A percentile compares a stretch with the other conserved stretches of the same genome.
These are phyloP conservation scores for Sebastiscus tertius DNA, from an alignment of 2,797 vertebrate genomes.

Conservation along the genomic window DNA sequence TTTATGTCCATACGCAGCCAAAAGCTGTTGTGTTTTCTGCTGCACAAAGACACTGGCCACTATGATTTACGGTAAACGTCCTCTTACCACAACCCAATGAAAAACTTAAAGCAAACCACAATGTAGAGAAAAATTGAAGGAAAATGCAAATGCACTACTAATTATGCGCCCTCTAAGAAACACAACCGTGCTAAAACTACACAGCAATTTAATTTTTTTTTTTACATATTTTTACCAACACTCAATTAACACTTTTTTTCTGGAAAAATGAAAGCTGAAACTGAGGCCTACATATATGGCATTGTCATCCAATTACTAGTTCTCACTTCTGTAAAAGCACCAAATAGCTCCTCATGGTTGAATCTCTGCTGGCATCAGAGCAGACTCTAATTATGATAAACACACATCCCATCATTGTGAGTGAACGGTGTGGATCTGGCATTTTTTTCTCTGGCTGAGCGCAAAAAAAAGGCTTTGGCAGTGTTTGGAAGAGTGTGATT, in stretches of 20 bases:
- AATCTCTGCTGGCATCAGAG: slow-evolving; percentile 30
- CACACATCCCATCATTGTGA: slow-evolving; percentile 47
- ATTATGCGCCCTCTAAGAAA: neutral
- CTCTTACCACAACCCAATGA: neutral
- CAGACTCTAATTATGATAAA: slow-evolving; percentile 46
- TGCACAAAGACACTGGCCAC: neutral
- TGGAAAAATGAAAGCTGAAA: neutral
- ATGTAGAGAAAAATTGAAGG: neutral
- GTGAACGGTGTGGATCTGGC: slow-evolving; percentile 42
- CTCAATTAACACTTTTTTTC: neutral
- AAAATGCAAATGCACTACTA: neutral
- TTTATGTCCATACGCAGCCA: neutral
- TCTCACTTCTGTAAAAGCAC: neutral
- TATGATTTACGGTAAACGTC: neutral
- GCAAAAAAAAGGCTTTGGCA: slow-evolving; percentile 52
- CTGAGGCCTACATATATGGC: neutral
- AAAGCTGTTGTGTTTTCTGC: neutral
- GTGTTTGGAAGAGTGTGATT: slow-evolving; percentile 32
- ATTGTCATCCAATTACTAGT: neutral
- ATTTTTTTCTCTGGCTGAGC: slow-evolving; percentile 47
- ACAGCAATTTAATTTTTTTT: neutral
- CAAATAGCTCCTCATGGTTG: neutral
- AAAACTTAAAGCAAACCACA: neutral
- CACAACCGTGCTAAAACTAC: neutral
- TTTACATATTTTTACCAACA: neutral